Base-by-base conservation (phyloP, 2,888 invertebrate species). In the Leucania comma region DNA sequence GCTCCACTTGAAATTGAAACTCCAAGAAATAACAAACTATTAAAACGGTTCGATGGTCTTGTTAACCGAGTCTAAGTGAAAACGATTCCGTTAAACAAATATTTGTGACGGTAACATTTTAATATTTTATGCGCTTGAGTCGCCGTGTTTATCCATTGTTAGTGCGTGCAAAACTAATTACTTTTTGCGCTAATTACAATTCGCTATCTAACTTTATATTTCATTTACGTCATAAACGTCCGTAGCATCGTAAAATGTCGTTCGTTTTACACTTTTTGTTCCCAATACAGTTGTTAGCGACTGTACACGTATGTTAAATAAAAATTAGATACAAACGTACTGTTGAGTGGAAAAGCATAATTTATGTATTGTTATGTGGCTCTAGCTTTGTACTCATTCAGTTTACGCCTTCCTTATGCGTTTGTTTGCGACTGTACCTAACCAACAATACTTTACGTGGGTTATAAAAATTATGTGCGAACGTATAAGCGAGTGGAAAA, bases 161-260 rank as follows among this genome's bases (percentile, higher is more conserved):
- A 58, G 35, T 68, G 68, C 70, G 60, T 68, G 74, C 65, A 80
- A 74, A 75, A 70, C 72, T 80, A 83, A 85, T 85, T 75, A 83
- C 70, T 64, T 84, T 81, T 81, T 64, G 63, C 60, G 51, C 68
- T 80, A 80, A 85, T 81, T 85, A 73, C 53, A 61, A 54, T 72
- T 62, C 58, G 50, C 66, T 82, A 75, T 84, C 70, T 84, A 63
- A 67, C 66, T 77, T 79, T 78, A 82, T 77, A 84, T 84, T 81
- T 81, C 53, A 82, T 82, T 75, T 75, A 60, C 59, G 68, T 68
- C 73, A 74, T 84, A 72, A 73, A 72, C 67, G 66, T 66, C 70
- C 66, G 69, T 48, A 42, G n/a, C 58, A 58, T 78, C 71, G 68
- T 75, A 74, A 81, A 83, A 62, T 68, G 67, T n/a, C 35, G 81